These are phyloP conservation scores for Drosophila prosaltans DNA, from an alignment of 1,140 invertebrate genomes.

Conservation along the genomic window DNA sequence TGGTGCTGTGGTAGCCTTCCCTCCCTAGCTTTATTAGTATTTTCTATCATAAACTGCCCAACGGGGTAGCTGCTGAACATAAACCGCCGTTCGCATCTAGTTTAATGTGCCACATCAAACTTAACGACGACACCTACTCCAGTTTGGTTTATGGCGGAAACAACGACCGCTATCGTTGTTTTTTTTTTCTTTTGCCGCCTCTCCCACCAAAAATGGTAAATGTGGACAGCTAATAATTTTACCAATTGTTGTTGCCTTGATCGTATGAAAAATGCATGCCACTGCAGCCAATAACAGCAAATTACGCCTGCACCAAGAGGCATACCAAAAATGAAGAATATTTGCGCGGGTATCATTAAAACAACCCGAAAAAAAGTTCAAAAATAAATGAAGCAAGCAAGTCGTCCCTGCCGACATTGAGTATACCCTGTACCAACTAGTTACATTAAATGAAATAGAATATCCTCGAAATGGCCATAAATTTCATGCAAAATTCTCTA, in stretches of 20 bases:
- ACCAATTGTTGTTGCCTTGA: constrained; percentile 64
- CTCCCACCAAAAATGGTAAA: constrained; percentile 73
- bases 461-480: no score
- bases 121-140: constrained; percentile 79
- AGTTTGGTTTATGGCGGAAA: constrained; percentile 61
- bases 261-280: constrained; percentile 64
- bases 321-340: constrained; percentile 24
- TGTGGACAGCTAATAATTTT: constrained; percentile 73
- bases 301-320: constrained; percentile 63
- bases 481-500: no score
- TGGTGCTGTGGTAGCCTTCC: constrained; percentile 41
- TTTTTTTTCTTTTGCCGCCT: constrained; percentile 14
- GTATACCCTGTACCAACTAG: no score
- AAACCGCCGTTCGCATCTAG: constrained; percentile 45
- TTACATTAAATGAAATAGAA: no score
- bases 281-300: constrained; percentile 38
- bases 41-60: constrained; percentile 62
- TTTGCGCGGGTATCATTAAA: constrained; percentile 63
- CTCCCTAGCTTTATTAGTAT: constrained; percentile 52
- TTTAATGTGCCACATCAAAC: constrained; percentile 78
- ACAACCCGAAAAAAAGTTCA: no score
- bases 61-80: constrained; percentile 44
- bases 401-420: no score
- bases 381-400: no score
- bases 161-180: constrained; percentile 38